A percentile compares a stretch with the other conserved stretches of the same genome.
These are phyloP conservation scores for Leptocoma aspasia DNA, from an alignment of 2,113 vertebrate genomes.

Conservation along the genomic window DNA sequence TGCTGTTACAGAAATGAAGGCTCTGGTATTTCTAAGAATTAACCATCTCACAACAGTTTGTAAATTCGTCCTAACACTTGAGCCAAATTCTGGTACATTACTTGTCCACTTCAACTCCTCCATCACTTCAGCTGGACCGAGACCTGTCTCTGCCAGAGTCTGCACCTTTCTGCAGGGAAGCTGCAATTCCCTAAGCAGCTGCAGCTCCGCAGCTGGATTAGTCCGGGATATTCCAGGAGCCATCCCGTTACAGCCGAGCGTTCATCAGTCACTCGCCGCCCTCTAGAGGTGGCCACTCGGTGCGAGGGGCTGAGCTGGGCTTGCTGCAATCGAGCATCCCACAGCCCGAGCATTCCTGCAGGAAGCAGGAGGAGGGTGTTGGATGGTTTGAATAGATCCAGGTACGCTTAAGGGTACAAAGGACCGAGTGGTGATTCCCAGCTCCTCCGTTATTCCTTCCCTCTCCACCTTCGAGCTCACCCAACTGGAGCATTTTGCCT, in stretches of 20 bases:
- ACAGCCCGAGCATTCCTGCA: accelerated
- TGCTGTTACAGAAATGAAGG: neutral
- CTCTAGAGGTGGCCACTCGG: neutral
- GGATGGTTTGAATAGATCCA: neutral
- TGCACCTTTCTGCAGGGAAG: neutral
- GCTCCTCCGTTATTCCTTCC: neutral
- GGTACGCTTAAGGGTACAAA: neutral
- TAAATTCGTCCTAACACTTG: neutral
- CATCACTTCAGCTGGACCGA: neutral
- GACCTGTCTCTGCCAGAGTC: neutral
- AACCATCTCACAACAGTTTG: neutral
- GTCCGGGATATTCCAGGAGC: neutral
- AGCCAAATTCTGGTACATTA: neutral
- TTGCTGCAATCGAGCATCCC: accelerated
- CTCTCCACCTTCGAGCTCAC: neutral
- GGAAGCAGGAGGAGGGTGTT: neutral
- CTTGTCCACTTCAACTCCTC: neutral
- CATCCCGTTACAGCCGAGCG: neutral
- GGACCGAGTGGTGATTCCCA: accelerated
- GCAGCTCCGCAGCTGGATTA: neutral
- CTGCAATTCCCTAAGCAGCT: neutral
- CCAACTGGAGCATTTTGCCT: neutral
- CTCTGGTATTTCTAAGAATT: neutral
- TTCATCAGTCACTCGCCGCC: neutral
- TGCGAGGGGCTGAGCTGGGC: accelerated